Conservation (phyloP, 2,113 vertebrate species). For the Athene cunicularia region DNA sequence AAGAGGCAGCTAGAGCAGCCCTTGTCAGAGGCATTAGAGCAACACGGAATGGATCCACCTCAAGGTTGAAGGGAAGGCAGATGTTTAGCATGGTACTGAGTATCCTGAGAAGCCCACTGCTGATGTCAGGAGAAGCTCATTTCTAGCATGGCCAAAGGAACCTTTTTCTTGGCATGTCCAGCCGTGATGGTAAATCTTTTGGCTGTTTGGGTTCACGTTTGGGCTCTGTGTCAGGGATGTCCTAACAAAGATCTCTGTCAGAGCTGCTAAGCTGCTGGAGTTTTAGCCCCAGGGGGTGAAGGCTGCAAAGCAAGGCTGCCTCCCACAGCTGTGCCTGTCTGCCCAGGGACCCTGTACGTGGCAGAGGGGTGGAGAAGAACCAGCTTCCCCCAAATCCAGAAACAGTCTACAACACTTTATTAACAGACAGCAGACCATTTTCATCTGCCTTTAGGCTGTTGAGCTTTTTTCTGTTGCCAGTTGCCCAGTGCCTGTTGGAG, state of each 20-base stretch:
- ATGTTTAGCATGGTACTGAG: neutral
- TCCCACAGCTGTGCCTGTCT: rapidly evolving
- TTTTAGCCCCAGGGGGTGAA: neutral
- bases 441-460: neutral
- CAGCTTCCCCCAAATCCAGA: neutral
- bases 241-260: neutral
- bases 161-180: neutral
- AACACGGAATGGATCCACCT: neutral
- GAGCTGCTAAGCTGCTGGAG: neutral
- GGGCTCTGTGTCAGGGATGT: neutral
- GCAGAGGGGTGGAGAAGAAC: neutral
- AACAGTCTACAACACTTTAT: neutral
- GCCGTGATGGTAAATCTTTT: neutral
- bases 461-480: neutral
- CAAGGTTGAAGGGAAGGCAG: neutral
- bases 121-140: neutral
- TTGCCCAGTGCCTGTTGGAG: neutral
- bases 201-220: neutral
- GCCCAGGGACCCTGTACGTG: neutral
- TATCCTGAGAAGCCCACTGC: neutral
- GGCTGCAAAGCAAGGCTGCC: neutral
- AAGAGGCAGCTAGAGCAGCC: neutral
- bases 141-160: neutral
- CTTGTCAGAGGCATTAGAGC: neutral
- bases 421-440: neutral